Evolutionary conservation across 2,888 invertebrate genomes (phyloP).

Genomic region (Pecten maximus): DNA sequence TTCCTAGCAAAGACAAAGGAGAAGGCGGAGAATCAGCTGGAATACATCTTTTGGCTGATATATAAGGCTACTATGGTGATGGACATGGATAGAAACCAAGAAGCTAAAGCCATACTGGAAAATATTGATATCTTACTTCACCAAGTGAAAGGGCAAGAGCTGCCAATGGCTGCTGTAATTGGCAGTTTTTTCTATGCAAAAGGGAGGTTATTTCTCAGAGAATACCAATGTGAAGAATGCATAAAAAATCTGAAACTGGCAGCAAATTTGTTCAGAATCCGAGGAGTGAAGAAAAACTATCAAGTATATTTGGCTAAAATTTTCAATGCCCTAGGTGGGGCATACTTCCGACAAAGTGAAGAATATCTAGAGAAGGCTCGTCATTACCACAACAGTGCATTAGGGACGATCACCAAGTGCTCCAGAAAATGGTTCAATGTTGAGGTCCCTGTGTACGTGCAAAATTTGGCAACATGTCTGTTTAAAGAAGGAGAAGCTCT

Average conservation of each 20-base stretch:
- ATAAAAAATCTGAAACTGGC: not conserved
- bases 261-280: not conserved
- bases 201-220: not conserved
- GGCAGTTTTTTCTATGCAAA: constrained; percentile 13
- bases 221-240: not conserved
- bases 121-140: not conserved
- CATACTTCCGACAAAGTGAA: not conserved
- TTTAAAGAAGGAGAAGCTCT: not conserved
- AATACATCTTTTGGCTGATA: not conserved
- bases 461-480: not conserved
- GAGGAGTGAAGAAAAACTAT: not conserved
- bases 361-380: not conserved
- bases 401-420: not conserved
- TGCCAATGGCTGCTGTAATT: not conserved
- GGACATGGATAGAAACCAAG: constrained; percentile 16
- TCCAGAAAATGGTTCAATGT: not conserved
- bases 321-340: not conserved
- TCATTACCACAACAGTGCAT: not conserved
- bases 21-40: not conserved
- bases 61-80: constrained; percentile 5
- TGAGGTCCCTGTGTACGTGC: not conserved
- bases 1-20: not conserved
- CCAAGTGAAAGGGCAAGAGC: not conserved
- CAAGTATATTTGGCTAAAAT: not conserved
- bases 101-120: not conserved